Evolutionary conservation across 2,113 vertebrate genomes (phyloP).

Genomic region (Lucifuga dentata): DNA sequence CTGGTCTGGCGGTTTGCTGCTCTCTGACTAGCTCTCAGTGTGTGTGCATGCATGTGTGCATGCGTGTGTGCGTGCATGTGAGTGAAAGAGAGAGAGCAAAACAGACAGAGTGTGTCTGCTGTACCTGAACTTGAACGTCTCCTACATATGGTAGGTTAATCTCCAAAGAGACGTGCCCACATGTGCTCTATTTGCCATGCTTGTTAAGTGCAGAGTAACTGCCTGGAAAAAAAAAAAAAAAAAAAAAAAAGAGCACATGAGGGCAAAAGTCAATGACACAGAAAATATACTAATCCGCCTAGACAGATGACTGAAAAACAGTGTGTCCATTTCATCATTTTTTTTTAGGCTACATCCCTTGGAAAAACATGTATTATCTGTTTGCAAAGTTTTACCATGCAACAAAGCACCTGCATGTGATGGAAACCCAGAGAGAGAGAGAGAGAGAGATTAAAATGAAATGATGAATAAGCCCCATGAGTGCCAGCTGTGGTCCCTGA

Average conservation of each 20-base stretch:
- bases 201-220: neutral
- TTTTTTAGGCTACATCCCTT: no score
- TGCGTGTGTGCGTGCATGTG: neutral
- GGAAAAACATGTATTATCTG: no score
- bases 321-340: neutral
- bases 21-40: constrained; percentile 5
- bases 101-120: neutral
- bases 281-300: neutral
- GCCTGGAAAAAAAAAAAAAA: neutral
- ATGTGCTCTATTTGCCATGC: constrained; percentile 7
- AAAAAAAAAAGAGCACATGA: no score
- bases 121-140: constrained; percentile 11
- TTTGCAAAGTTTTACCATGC: no score
- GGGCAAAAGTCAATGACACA: neutral
- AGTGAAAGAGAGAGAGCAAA: neutral
- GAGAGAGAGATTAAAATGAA: neutral
- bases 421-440: neutral
- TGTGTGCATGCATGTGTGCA: neutral
- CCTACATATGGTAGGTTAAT: neutral
- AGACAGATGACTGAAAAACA: neutral
- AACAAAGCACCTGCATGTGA: neutral
- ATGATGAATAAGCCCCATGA: no score
- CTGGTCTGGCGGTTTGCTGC: constrained; percentile 34
- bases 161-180: neutral
- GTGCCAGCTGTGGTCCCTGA: no score